A percentile compares a stretch with the other conserved stretches of the same genome.
Evolutionary conservation across 2,888 invertebrate species (phyloP).

Genomic region (Liopterus haemorrhoidalis): DNA sequence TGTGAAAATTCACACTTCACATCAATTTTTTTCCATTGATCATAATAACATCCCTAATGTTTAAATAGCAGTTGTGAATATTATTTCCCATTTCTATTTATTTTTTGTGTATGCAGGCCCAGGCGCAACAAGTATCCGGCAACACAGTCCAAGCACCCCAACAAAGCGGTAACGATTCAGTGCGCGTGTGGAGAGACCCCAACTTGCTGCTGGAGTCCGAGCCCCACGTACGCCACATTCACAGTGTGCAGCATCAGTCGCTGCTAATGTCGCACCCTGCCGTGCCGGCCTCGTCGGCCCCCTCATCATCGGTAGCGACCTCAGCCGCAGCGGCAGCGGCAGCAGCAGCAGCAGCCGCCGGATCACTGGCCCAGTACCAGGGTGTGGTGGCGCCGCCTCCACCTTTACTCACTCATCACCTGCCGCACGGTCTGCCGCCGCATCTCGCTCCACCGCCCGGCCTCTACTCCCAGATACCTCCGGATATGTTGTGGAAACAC

Average conservation of each 20-base stretch:
- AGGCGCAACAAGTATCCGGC: slow-evolving; percentile 22
- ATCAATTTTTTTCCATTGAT: too few relatives aligned
- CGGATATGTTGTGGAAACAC: slow-evolving; percentile 55
- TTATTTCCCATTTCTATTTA: too few relatives aligned
- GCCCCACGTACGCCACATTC: slow-evolving; percentile 54
- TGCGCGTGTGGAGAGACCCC: slow-evolving; percentile 55
- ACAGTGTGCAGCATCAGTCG: slow-evolving; percentile 56
- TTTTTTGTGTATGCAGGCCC: too few relatives aligned
- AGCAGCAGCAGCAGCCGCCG: slow-evolving; percentile 33
- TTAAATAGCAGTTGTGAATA: too few relatives aligned
- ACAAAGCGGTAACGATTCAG: slow-evolving; percentile 34
- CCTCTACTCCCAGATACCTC: slow-evolving; percentile 43
- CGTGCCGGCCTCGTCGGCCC: slow-evolving; percentile 39
- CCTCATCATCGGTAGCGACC: slow-evolving; percentile 41
- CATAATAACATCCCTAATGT: too few relatives aligned
- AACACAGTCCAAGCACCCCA: slow-evolving; percentile 23
- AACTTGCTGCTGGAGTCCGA: slow-evolving; percentile 49
- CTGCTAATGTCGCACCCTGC: slow-evolving; percentile 56
- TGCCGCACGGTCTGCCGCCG: slow-evolving; percentile 34
- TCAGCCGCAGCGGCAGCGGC: slow-evolving; percentile 41
- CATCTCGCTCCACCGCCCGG: slow-evolving; percentile 37
- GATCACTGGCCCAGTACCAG: slow-evolving; percentile 31
- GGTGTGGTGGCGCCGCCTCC: slow-evolving; percentile 42
- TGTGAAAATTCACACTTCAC: too few relatives aligned
- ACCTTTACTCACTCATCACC: slow-evolving; percentile 42